These are phyloP conservation scores for Gobionotothen gibberifrons DNA, from an alignment of 2,797 vertebrate species.

Conservation along the genomic window DNA sequence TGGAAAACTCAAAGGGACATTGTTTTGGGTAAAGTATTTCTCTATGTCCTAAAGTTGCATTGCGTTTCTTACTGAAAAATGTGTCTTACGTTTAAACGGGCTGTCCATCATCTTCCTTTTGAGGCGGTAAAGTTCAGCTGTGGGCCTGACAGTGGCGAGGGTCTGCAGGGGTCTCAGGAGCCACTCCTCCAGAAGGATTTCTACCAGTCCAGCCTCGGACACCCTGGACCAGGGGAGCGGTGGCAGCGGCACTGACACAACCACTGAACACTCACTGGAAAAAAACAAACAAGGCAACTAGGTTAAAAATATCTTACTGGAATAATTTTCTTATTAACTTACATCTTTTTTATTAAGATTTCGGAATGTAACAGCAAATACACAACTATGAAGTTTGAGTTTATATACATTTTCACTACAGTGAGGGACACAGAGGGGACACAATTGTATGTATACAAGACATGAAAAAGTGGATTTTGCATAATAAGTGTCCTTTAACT, in stretches of 20 bases:
- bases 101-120: constrained; percentile 87
- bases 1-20: too few relatives aligned
- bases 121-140: constrained; percentile 84
- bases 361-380: background rate
- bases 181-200: constrained; percentile 87
- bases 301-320: background rate
- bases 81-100: constrained; percentile 83
- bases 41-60: background rate
- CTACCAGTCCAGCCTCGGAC: constrained; percentile 74
- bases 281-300: background rate
- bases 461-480: too few relatives aligned
- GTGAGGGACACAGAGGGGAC: too few relatives aligned
- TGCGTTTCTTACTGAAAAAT: background rate
- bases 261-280: constrained; percentile 81
- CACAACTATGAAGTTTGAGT: background rate
- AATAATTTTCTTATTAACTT: background rate
- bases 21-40: too few relatives aligned
- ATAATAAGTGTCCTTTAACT: too few relatives aligned
- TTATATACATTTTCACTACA: background rate
- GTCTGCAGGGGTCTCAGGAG: constrained; percentile 81
- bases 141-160: constrained; percentile 74
- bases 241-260: constrained; percentile 76
- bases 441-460: too few relatives aligned
- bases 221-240: constrained; percentile 59
- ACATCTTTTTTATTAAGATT: background rate